Evolutionary conservation across 2,888 invertebrate genomes (phyloP).

Genomic region (Sipha maydis): DNA sequence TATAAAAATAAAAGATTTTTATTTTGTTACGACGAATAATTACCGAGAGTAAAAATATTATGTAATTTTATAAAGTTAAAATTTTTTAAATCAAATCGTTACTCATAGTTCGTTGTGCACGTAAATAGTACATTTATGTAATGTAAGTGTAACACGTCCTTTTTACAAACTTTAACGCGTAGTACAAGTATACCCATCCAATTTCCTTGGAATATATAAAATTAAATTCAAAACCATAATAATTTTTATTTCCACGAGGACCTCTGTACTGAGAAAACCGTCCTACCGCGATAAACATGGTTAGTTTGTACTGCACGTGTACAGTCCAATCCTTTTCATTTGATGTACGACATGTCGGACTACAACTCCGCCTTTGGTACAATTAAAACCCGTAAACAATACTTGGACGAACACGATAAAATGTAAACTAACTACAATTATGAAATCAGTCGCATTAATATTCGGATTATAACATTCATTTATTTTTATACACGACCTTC

Average conservation of each 20-base stretch:
- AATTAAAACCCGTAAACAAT: slow-evolving; percentile 54
- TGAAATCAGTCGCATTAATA: slow-evolving; percentile 11
- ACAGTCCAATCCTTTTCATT: slow-evolving; percentile 37
- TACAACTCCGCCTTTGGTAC: slow-evolving; percentile 40
- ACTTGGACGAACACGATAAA: slow-evolving; percentile 21
- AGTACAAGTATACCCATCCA: background rate
- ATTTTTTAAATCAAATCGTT: too few relatives aligned
- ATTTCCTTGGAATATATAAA: background rate
- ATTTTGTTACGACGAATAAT: too few relatives aligned
- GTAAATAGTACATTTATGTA: too few relatives aligned
- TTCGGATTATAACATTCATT: background rate
- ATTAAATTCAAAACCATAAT: slow-evolving; percentile 18
- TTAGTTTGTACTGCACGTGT: slow-evolving; percentile 14
- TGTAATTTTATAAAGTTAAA: too few relatives aligned
- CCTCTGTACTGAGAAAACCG: background rate
- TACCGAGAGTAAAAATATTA: too few relatives aligned
- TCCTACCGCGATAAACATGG: background rate
- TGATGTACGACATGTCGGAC: slow-evolving; percentile 44
- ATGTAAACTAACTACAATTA: background rate
- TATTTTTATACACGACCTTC: background rate
- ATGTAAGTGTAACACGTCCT: too few relatives aligned
- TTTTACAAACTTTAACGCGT: too few relatives aligned
- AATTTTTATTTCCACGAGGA: slow-evolving; percentile 15
- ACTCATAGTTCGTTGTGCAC: too few relatives aligned
- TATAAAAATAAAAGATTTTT: too few relatives aligned